Evolutionary conservation across 2,888 invertebrate genomes (phyloP), one percentile per base, ranked within the genome.

Genomic region (Eudemis profundana): DNA sequence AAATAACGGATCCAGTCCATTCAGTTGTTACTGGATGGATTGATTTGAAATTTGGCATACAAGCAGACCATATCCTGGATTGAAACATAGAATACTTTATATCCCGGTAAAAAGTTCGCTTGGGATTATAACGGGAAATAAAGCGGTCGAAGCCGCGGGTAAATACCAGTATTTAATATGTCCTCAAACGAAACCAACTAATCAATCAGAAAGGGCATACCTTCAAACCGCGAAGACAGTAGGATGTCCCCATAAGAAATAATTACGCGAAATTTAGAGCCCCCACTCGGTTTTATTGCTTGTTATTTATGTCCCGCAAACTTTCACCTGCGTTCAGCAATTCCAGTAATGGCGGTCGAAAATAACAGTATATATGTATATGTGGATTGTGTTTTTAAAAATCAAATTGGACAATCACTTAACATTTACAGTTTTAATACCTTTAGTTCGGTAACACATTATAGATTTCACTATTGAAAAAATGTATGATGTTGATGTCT

Each of bases 261-360:
- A 38, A 64, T 64, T 64, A 51, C 62, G n/a, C 15, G 33, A 38
- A 63, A 57, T 57, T 57, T 57, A 36, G 38, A 40, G 14, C 38
- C 44, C 46, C 36, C 38, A 38, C 60, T 47, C 60, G 23, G 7
- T 49, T 29, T 61, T 61, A 51, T 61, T 49, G 49, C 46, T 51
- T 59, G 61, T 61, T 51, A 61, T 61, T 61, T 61, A 61, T 53
- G 44, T 53, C 44, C 15, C 56, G 49, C 40, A 27, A 50, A 50
- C 61, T 61, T 61, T 61, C 61, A 61, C 61, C 61, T 61, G 61
- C 61, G 61, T 50, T 61, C 50, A 27, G 50, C 49, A 51, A 61
- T 61, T 56, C 50, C 40, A 8, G 50, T 61, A 61, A 61, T 61
- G 61, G 61, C 29, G 49, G 14, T 40, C 40, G 17, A 44, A 61